A percentile compares a stretch with the other conserved stretches of the same genome.
phyloP scores from a whole-genome alignment of 2,888 invertebrate species.

The Allacma fusca region DNA sequence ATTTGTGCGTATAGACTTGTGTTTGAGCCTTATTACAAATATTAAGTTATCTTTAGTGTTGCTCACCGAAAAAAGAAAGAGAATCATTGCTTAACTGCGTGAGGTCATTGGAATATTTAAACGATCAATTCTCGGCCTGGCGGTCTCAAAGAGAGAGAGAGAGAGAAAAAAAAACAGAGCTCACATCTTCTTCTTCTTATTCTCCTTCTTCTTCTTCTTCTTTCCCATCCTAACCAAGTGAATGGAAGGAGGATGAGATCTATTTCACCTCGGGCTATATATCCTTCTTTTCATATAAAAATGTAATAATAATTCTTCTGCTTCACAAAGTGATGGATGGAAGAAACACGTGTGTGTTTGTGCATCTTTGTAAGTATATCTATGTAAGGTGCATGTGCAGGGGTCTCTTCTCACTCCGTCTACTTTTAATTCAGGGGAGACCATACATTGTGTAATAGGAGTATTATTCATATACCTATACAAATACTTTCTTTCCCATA shows the following conservation, averaged over 20 bases:
- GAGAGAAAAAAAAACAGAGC: neutral
- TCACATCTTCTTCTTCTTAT: neutral
- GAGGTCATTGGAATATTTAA: conserved; percentile 45
- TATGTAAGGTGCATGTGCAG: neutral
- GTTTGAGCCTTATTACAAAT: neutral
- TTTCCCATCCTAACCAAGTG: neutral
- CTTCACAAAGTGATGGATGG: conserved; percentile 35
- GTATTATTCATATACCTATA: no score
- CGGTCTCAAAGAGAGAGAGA: neutral
- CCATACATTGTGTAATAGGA: no score
- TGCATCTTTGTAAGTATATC: neutral
- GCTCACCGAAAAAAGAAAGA: conserved; percentile 2
- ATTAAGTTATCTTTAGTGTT: conserved; percentile 12
- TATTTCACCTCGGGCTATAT: neutral
- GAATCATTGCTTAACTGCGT: conserved; percentile 28
- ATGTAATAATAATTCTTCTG: conserved; percentile 1
- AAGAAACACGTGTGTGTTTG: conserved; percentile 38
- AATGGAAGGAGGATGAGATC: neutral
- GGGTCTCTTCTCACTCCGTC: neutral
- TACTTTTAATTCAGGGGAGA: neutral
- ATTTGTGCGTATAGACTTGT: neutral
- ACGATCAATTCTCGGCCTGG: conserved; percentile 37
- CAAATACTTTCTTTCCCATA: no score
- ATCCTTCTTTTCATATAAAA: conserved; percentile 16
- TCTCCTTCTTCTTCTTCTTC: conserved; percentile 6